phyloP scores from a whole-genome alignment of 2,113 vertebrate genomes.

The Nibea albiflora region DNA sequence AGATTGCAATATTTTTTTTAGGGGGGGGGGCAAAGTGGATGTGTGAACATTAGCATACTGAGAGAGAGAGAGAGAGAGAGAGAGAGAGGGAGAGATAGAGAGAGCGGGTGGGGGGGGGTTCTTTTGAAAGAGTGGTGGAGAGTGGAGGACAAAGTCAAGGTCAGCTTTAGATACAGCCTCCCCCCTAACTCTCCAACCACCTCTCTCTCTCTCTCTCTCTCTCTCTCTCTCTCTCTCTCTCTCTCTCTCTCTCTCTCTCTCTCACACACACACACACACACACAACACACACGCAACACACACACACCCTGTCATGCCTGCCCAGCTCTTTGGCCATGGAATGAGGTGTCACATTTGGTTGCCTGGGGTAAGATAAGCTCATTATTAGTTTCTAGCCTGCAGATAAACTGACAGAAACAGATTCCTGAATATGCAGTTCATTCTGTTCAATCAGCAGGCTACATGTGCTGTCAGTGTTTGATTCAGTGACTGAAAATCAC shows the following conservation, averaged over 20 bases:
- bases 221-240: not conserved
- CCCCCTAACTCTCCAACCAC: conserved; percentile 46
- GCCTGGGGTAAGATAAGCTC: conserved; percentile 67
- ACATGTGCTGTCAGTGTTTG: conserved; percentile 41
- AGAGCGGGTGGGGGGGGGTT: too few relatives aligned
- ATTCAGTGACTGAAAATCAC: conserved; percentile 17
- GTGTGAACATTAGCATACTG: conserved; percentile 75
- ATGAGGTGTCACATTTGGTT: conserved; percentile 78
- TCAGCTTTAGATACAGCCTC: conserved; percentile 70
- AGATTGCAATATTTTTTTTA: conserved; percentile 33
- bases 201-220: conserved; percentile 4
- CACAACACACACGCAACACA: conserved; percentile 21
- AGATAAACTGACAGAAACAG: conserved; percentile 66
- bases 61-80: conserved; percentile 9
- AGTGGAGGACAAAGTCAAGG: conserved; percentile 77
- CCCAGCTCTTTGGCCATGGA: conserved; percentile 60
- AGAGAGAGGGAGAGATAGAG: not conserved
- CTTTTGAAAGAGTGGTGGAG: conserved; percentile 54
- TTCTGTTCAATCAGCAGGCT: conserved; percentile 60
- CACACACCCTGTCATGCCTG: conserved; percentile 24
- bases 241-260: conserved; percentile 4
- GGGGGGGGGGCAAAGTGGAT: conserved; percentile 29
- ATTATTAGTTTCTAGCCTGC: conserved; percentile 66
- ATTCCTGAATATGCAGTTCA: conserved; percentile 61
- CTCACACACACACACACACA: conserved; percentile 36